Base-by-base conservation (phyloP, 2,113 vertebrate species). In the Cephalopterus ornatus region DNA sequence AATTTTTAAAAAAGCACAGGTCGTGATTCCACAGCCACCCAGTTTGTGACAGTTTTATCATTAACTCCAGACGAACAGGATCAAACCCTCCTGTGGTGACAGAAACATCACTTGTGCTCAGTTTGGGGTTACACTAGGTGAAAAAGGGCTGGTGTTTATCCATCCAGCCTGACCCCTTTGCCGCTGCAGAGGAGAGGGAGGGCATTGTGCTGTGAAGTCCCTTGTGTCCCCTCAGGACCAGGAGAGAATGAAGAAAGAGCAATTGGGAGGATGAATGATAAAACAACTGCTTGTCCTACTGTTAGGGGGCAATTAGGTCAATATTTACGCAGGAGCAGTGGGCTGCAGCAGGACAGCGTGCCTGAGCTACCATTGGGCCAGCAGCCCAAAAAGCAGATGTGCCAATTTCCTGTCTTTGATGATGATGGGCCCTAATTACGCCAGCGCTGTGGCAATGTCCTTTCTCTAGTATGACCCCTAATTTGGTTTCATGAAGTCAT, bases 311-410 rank as follows among this genome's bases (percentile, higher is more conserved):
- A 97, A 92, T 92, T 75, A 47, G 78, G 63, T 32, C 63, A 49
- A 7, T 70, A 37, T 90, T 84, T 49, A 11, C 24, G 93, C 92
- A 79, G 93, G 97, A 83, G 96, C 94, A 46, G 89, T 5, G 18
- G 88, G 93, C 89, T 92, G 89, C 97, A 86, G 92, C 95, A 73
- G 95, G 95, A 71, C 97, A 94, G 96, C 3, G 12, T 13, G 49
- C 89, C 42, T 50, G 32, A 96, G 97, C 95, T 95, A 18, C 96
- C 63, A 63, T 92, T 85, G 95, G 95, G 96, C 94, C 97, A 89
- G 91, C 98, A 98, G 97, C 95, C 97, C 86, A 85, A 94, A 98
- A 98, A 98, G 98, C 98, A 98, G 98, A 98, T 98, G 98, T 98
- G 97, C 97, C 97, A 96, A 97, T 98, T 98, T 98, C 98, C 98